Evolutionary conservation across 2,113 vertebrate species (phyloP).

Genomic region (Scartelaos histophorus): DNA sequence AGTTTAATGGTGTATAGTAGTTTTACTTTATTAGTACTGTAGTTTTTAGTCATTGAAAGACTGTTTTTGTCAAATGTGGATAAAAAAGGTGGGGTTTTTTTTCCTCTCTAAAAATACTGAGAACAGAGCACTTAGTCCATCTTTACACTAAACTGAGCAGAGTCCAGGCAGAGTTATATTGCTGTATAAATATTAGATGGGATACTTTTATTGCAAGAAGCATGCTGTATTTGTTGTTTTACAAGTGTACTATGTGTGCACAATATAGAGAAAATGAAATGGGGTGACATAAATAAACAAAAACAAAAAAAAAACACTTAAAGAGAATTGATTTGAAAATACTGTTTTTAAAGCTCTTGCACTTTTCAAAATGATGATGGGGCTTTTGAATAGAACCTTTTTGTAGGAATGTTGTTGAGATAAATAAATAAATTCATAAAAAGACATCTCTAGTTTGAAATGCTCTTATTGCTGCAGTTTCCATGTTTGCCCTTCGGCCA

Average conservation of each 20-base stretch:
- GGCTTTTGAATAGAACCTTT: conserved; percentile 64
- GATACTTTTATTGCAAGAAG: conserved; percentile 69
- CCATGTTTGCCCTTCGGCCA: conserved; percentile 63
- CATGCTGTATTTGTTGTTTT: conserved; percentile 65
- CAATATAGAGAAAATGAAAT: conserved; percentile 25
- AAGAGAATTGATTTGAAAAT: conserved; percentile 2
- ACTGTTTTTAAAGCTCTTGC: conserved; percentile 41
- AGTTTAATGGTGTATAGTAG: neutral
- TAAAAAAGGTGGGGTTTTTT: conserved; percentile 16
- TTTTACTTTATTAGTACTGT: neutral
- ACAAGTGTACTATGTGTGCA: conserved; percentile 36
- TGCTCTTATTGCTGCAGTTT: conserved; percentile 66
- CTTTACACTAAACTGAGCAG: conserved; percentile 63
- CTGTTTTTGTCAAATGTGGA: conserved; percentile 6
- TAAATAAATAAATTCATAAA: conserved; percentile 64
- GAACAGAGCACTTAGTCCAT: conserved; percentile 37
- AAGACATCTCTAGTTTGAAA: conserved; percentile 63
- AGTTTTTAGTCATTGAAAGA: neutral
- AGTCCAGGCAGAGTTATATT: conserved; percentile 39
- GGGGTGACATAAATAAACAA: neutral
- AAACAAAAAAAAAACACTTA: neutral
- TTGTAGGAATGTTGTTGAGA: conserved; percentile 64
- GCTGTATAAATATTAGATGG: conserved; percentile 77
- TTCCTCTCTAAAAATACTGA: conserved; percentile 57
- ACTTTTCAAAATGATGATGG: conserved; percentile 64